Evolutionary conservation across 2,113 vertebrate species (phyloP).

Genomic region (Hypomesus transpacificus): DNA sequence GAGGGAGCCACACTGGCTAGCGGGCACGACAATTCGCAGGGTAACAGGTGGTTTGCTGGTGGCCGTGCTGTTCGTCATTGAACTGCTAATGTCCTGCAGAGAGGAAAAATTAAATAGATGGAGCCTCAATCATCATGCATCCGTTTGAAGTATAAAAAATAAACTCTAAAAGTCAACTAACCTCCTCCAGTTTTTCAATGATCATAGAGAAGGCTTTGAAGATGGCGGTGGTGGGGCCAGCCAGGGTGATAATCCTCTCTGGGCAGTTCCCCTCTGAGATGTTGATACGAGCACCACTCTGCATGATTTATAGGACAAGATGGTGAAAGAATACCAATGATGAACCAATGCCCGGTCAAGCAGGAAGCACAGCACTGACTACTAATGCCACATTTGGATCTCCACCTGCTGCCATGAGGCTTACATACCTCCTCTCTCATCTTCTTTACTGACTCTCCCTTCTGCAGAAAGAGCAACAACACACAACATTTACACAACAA

Average conservation of each 20-base stretch:
- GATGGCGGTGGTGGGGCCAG: slow-evolving; percentile 96
- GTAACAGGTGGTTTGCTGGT: slow-evolving; percentile 97
- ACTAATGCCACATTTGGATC: not conserved
- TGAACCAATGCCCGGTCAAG: not conserved
- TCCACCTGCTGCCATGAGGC: not conserved
- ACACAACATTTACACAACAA: slow-evolving; percentile 31
- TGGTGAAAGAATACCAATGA: not conserved
- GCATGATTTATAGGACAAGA: slow-evolving; percentile 6
- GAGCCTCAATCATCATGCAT: not conserved
- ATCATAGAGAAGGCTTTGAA: slow-evolving; percentile 99
- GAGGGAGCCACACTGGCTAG: slow-evolving; percentile 96
- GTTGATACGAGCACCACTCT: slow-evolving; percentile 98
- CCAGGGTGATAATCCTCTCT: slow-evolving; percentile 95
- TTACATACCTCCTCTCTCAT: slow-evolving; percentile 93
- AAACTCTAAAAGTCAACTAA: slow-evolving; percentile 44
- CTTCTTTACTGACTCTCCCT: slow-evolving; percentile 98
- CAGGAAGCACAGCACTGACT: not conserved
- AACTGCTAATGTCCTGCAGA: slow-evolving; percentile 93
- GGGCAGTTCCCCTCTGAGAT: slow-evolving; percentile 99
- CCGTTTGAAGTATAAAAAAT: not conserved
- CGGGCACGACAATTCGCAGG: slow-evolving; percentile 93
- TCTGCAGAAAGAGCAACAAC: slow-evolving; percentile 66
- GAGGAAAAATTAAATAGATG: not conserved
- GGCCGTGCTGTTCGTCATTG: slow-evolving; percentile 98
- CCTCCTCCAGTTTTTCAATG: slow-evolving; percentile 99